Conservation (phyloP, 2,113 vertebrate genomes). For the Stictonetta naevosa region DNA sequence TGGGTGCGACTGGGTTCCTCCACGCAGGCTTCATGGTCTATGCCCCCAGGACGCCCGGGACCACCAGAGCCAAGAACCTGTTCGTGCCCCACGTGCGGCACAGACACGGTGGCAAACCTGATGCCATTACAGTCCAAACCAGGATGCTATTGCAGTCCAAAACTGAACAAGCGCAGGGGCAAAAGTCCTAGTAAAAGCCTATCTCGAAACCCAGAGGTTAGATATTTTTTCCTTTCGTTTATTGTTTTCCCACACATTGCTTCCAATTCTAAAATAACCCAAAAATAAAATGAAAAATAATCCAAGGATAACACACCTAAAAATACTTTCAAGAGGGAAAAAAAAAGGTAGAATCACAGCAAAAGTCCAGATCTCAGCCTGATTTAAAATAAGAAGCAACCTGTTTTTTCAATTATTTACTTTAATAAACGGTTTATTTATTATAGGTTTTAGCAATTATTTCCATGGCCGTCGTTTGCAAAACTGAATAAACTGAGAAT, state of each 20-base stretch:
- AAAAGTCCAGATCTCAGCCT: not conserved
- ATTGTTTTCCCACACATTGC: conserved; percentile 68
- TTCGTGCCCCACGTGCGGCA: not conserved
- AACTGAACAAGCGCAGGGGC: accelerated
- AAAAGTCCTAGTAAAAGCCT: not conserved
- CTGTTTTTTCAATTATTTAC: conserved; percentile 4
- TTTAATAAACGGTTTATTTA: conserved; percentile 45
- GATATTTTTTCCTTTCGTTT: conserved; percentile 16
- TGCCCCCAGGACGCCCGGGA: not conserved
- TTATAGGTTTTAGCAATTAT: conserved; percentile 44
- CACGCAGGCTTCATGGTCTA: not conserved
- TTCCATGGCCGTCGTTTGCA: conserved; percentile 16
- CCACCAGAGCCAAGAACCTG: not conserved
- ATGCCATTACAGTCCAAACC: not conserved
- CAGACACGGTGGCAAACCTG: not conserved
- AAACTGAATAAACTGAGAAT: conserved; percentile 49
- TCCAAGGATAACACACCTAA: conserved; percentile 74
- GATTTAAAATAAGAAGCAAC: conserved; percentile 21
- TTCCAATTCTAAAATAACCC: conserved; percentile 75
- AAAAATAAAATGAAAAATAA: conserved; percentile 63
- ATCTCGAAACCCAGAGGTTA: not conserved
- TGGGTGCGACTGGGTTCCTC: not conserved
- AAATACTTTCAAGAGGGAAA: conserved; percentile 22
- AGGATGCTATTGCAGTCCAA: not conserved
- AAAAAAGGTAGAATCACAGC: not conserved